Conservation (phyloP, 2,888 invertebrate species). For the Aplocera efformata region DNA sequence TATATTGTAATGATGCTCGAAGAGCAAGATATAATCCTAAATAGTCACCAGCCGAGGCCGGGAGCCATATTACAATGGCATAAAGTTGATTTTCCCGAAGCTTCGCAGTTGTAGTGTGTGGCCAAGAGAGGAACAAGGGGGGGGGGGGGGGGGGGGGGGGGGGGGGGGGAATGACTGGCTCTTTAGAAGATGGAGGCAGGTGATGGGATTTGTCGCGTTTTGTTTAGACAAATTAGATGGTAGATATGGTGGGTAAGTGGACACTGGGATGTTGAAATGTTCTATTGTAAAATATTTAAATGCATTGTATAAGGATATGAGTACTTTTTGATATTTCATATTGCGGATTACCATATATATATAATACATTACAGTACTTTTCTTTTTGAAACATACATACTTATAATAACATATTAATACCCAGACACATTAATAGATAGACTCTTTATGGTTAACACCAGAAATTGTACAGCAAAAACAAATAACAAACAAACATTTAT, state of each 20-base stretch:
- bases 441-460: too few species aligned
- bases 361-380: too few species aligned
- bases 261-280: slow-evolving; percentile 2
- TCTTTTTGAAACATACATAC: too few species aligned
- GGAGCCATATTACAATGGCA: not conserved
- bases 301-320: too few species aligned
- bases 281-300: too few species aligned
- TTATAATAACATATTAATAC: too few species aligned
- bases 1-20: slow-evolving; percentile 3
- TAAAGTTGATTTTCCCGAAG: slow-evolving; percentile 2
- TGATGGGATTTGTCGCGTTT: slow-evolving; percentile 21
- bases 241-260: slow-evolving; percentile 10
- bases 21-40: not conserved
- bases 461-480: too few species aligned
- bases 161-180: slow-evolving; percentile 24
- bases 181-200: slow-evolving; percentile 17
- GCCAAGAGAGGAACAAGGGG: slow-evolving; percentile 1
- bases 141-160: not conserved
- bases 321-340: too few species aligned
- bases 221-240: slow-evolving; percentile 27
- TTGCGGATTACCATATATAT: too few species aligned
- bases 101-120: slow-evolving; percentile 9
- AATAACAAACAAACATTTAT: too few species aligned
- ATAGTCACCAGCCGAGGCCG: not conserved
- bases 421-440: too few species aligned